phyloP scores from a whole-genome alignment of 2,797 vertebrate species.

The Orientallactaga sibirica region DNA sequence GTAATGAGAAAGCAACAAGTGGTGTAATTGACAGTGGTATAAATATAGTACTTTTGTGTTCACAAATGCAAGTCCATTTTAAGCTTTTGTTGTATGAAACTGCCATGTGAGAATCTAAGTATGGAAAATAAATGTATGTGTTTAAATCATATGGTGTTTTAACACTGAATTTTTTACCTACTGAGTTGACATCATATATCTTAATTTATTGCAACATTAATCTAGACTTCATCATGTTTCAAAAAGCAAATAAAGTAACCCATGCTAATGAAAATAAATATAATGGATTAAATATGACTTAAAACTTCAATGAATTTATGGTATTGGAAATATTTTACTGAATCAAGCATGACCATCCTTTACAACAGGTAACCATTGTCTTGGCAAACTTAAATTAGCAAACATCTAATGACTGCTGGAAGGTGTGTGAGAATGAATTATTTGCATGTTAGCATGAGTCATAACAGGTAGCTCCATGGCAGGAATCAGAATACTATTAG shows the following conservation, averaged over 20 bases:
- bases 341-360: neutral
- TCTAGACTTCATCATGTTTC: neutral
- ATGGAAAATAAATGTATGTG: neutral
- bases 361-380: neutral
- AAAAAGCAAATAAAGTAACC: neutral
- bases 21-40: too few species aligned
- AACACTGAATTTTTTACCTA: neutral
- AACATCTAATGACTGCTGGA: neutral
- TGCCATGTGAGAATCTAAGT: neutral
- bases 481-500: conserved; percentile 52
- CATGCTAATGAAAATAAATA: neutral
- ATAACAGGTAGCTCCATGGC: neutral
- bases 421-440: neutral
- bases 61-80: neutral
- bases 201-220: neutral
- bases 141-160: neutral
- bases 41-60: too few species aligned
- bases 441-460: neutral
- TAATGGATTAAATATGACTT: neutral
- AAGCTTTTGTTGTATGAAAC: neutral
- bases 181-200: neutral
- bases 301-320: neutral
- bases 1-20: neutral
- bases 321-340: neutral
- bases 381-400: neutral